Percentiles rank a stretch among this genome's conserved stretches.
Conservation (phyloP, 1,140 invertebrate genomes). For the Megalonaias nervosa region DNA sequence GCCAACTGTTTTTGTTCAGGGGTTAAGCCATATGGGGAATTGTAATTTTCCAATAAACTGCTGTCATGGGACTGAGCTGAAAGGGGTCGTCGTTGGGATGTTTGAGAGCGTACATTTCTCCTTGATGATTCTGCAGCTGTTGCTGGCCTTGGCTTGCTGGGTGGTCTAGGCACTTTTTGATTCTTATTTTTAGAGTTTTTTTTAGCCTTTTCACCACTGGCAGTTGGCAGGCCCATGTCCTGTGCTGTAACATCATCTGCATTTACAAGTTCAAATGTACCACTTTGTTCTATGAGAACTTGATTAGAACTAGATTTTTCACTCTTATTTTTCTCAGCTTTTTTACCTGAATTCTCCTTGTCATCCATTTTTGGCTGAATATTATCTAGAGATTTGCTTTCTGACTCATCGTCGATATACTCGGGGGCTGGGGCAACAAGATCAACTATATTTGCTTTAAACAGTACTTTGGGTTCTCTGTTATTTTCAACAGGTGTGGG, state of each 20-base stretch:
- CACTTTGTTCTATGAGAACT: conserved; percentile 65
- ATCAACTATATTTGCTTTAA: conserved; percentile 65
- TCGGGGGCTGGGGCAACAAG: conserved; percentile 61
- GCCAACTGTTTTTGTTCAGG: conserved; percentile 47
- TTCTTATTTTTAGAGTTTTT: conserved; percentile 29
- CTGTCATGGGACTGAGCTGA: conserved; percentile 32
- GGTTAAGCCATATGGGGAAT: conserved; percentile 64
- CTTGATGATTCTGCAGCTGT: conserved; percentile 37
- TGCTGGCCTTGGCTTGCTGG: conserved; percentile 50
- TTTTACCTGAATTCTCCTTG: conserved; percentile 7
- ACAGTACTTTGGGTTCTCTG: conserved; percentile 55
- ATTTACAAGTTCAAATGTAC: conserved; percentile 64
- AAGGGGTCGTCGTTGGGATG: conserved; percentile 33
- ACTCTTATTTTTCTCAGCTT: conserved; percentile 26
- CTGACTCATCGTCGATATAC: conserved; percentile 53
- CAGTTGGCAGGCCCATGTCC: conserved; percentile 32
- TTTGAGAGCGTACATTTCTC: conserved; percentile 27
- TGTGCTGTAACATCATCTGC: conserved; percentile 58
- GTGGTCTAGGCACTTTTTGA: conserved; percentile 44
- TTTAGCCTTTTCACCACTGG: conserved; percentile 30
- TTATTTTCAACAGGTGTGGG: conserved; percentile 53
- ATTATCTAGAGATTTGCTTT: conserved; percentile 26
- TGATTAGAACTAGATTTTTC: conserved; percentile 37
- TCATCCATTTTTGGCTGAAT: not conserved
- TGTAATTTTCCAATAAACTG: conserved; percentile 44